These are phyloP conservation scores for Pygocentrus nattereri DNA, from an alignment of 2,797 vertebrate genomes.

Conservation along the genomic window DNA sequence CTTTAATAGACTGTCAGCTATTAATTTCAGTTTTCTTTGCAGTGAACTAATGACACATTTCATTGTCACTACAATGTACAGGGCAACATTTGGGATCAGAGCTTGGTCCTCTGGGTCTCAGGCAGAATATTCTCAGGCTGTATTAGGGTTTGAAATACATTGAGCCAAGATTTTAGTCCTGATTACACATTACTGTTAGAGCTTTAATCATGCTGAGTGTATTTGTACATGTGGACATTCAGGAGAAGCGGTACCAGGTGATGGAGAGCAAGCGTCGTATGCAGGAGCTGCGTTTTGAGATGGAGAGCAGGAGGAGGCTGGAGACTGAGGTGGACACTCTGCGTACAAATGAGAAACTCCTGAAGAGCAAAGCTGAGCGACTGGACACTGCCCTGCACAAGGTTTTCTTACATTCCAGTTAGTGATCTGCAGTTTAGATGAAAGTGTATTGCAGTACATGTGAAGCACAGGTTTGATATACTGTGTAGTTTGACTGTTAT, in stretches of 20 bases:
- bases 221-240: constrained; percentile 20
- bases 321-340: constrained; percentile 79
- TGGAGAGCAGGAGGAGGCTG: constrained; percentile 81
- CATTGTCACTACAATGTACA: too few relatives aligned
- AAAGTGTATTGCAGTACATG: not conserved
- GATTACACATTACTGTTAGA: too few relatives aligned
- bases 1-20: too few relatives aligned
- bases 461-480: not conserved
- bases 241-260: constrained; percentile 83
- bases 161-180: not conserved
- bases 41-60: too few relatives aligned
- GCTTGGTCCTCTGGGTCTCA: too few relatives aligned
- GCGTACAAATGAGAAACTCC: constrained; percentile 75
- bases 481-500: not conserved
- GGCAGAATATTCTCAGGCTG: too few relatives aligned
- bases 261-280: constrained; percentile 76
- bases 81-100: too few relatives aligned
- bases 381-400: constrained; percentile 87
- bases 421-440: not conserved
- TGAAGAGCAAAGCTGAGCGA: constrained; percentile 77
- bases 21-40: too few relatives aligned
- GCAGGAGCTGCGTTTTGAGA: constrained; percentile 73
- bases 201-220: not conserved
- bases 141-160: too few relatives aligned
- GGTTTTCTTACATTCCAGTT: constrained; percentile 68